phyloP scores from a whole-genome alignment of 2,113 vertebrate species.

The Prolemur simus region DNA sequence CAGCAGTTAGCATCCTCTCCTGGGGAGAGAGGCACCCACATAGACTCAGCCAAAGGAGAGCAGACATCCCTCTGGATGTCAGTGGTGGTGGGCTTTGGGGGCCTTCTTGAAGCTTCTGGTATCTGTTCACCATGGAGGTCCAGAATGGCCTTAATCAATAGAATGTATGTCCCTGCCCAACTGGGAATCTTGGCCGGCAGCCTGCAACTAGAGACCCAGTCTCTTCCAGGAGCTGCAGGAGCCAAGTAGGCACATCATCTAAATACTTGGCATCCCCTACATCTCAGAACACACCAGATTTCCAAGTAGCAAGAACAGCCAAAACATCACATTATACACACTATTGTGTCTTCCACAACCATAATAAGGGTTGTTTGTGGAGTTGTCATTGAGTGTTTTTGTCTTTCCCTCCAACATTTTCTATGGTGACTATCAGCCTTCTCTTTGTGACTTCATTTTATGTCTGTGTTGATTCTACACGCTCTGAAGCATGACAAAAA shows the following conservation, averaged over 20 bases:
- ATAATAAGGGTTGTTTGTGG: not conserved
- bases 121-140: not conserved
- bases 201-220: not conserved
- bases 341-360: not conserved
- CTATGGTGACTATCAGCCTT: not conserved
- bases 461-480: not conserved
- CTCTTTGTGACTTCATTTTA: slow-evolving; percentile 5
- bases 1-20: not conserved
- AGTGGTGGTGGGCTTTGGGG: not conserved
- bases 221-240: not conserved
- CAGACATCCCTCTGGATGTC: not conserved
- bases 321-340: not conserved
- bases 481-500: not conserved
- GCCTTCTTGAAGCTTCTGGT: not conserved
- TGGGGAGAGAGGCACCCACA: not conserved
- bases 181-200: not conserved
- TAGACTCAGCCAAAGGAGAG: not conserved
- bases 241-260: not conserved
- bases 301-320: not conserved
- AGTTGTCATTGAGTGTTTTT: not conserved
- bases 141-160: not conserved
- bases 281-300: slow-evolving; percentile 32
- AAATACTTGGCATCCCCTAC: not conserved
- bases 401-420: slow-evolving; percentile 7
- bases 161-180: not conserved